A percentile compares a stretch with the other conserved stretches of the same genome.
Conservation (phyloP, 2,113 vertebrate genomes). For the Reinhardtius hippoglossoides region DNA sequence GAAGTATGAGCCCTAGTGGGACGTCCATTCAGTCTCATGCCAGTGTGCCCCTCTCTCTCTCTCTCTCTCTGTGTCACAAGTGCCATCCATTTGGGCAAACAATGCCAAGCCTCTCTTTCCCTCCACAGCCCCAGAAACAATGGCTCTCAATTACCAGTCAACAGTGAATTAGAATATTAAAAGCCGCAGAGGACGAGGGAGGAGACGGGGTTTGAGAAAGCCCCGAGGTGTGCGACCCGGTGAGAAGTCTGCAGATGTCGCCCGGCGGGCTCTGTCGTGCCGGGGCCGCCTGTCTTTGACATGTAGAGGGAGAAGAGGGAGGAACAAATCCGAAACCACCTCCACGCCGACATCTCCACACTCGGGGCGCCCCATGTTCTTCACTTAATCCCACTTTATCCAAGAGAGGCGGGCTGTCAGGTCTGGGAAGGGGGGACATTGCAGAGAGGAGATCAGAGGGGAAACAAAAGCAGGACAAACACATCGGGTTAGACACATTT, state of each 20-base stretch:
- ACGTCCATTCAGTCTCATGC: conserved; percentile 66
- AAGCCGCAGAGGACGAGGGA: conserved; percentile 56
- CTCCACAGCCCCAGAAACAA: conserved; percentile 65
- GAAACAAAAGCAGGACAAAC: conserved; percentile 70
- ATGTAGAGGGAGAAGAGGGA: conserved; percentile 8
- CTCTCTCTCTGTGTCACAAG: conserved; percentile 50
- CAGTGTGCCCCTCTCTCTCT: conserved; percentile 48
- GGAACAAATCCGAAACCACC: conserved; percentile 22
- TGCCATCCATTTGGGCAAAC: conserved; percentile 38
- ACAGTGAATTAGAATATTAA: conserved; percentile 82
- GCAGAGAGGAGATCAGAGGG: conserved; percentile 12
- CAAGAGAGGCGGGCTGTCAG: conserved; percentile 88
- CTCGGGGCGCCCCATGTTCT: conserved; percentile 22
- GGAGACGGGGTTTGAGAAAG: conserved; percentile 54
- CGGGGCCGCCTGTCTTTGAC: too few species aligned
- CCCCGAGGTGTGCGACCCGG: conserved; percentile 61
- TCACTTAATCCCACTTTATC: conserved; percentile 88
- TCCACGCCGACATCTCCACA: neutral
- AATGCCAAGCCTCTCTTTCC: conserved; percentile 6
- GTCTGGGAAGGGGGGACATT: conserved; percentile 72
- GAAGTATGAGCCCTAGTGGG: conserved; percentile 62
- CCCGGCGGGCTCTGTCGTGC: conserved; percentile 29
- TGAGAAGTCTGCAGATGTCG: conserved; percentile 85
- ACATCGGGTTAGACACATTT: conserved; percentile 76
- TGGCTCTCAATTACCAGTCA: conserved; percentile 72